Base-by-base conservation (phyloP, 2,888 invertebrate genomes). In the Macaria liturata region DNA sequence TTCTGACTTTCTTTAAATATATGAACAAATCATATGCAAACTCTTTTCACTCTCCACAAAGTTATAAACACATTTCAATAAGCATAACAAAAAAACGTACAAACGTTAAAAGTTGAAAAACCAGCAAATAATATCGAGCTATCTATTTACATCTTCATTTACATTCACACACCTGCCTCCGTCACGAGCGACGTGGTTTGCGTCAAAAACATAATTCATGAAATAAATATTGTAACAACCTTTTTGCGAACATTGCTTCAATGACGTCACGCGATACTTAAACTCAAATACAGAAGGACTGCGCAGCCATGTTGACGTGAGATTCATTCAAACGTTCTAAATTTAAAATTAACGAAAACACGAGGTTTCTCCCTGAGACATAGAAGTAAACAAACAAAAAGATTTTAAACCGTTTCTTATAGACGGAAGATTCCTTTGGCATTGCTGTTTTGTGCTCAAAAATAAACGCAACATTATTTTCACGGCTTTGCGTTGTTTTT, bases 291-390 rank as follows among this genome's bases (percentile, higher is more conserved):
- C 55, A 61, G 59, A 57, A 64, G 59, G 62, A 62, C 57, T 56
- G 57, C 61, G 59, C 56, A 57, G 48, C 54, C 55, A 20, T 20
- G 63, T 67, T 67, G 69, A 69, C 68, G 71, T 54, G 62, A 54
- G 8, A 54, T 66, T 66, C 68, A 71, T 71, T 71, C 71, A 71
- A 66, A 63, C 68, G 57, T 64, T 68, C 70, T 66, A 70, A 67
- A 65, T 64, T 55, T 68, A 68, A 61, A 64, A 54, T 61, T 62
- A 64, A 65, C 62, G 59, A 65, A 66, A 63, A 68, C 68, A 68
- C 62, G 66, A 67, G 64, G 68, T 42, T 62, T 64, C 61, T 49
- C 61, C 53, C 51, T 59, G 53, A 50, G 49, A 55, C 39, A 9
- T 46, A 49, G 60, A 58, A 53, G 62, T 65, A 63, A 63, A 65